Evolutionary conservation across 2,797 vertebrate genomes (phyloP).

Genomic region (Falco concolor): DNA sequence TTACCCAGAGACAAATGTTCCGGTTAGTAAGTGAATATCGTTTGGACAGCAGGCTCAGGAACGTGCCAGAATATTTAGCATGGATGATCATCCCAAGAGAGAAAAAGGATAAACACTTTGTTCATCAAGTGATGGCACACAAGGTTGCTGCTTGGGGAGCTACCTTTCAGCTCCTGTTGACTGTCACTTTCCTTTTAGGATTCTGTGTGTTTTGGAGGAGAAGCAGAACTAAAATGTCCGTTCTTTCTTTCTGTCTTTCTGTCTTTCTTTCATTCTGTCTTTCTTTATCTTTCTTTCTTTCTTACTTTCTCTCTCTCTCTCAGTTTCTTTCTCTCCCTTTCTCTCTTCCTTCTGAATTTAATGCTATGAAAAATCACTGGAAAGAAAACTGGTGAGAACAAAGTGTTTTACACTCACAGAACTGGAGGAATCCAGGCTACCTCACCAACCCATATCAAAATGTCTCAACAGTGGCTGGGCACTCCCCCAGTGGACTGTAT

Average conservation of each 20-base stretch:
- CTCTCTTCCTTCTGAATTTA: background rate
- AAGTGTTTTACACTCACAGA: background rate
- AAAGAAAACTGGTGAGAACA: background rate
- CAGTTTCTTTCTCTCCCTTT: background rate
- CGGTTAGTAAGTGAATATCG: constrained; percentile 35
- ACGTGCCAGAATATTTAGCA: constrained; percentile 45
- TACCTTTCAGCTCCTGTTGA: background rate
- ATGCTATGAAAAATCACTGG: background rate
- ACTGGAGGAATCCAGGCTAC: background rate
- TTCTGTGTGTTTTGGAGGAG: background rate
- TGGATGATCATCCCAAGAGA: background rate
- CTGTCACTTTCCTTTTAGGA: background rate
- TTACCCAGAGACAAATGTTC: constrained; percentile 57
- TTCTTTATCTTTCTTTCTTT: too few species aligned
- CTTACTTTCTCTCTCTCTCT: background rate
- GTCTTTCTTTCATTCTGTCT: background rate
- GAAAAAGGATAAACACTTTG: constrained; percentile 45
- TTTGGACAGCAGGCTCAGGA: constrained; percentile 37
- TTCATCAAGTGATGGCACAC: background rate
- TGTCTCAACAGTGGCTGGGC: background rate
- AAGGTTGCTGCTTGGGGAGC: background rate
- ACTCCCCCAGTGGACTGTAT: background rate
- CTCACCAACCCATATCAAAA: background rate
- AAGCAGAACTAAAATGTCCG: background rate
- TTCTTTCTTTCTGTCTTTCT: too few species aligned